Evolutionary conservation across 2,888 invertebrate genomes (phyloP).

Genomic region (Pasiphila rectangulata): DNA sequence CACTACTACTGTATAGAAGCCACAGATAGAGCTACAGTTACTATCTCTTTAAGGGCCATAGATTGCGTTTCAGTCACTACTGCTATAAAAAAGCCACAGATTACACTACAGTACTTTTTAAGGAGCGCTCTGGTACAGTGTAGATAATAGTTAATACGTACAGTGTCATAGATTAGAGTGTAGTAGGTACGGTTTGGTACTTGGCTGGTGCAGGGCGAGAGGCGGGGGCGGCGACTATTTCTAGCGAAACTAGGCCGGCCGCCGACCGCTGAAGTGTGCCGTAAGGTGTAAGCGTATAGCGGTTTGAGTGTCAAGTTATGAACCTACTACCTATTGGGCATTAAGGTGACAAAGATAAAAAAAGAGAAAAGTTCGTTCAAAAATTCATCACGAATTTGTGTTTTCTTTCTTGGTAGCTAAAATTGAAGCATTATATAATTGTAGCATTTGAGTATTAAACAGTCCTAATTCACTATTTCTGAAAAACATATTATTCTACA

Average conservation of each 20-base stretch:
- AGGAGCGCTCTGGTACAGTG: slow-evolving; percentile 43
- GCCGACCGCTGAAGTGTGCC: slow-evolving; percentile 61
- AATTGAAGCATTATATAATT: no score
- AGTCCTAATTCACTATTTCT: no score
- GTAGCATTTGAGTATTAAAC: no score
- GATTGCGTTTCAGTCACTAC: not conserved
- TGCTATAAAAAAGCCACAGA: not conserved
- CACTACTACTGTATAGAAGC: not conserved
- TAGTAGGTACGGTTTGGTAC: slow-evolving; percentile 38
- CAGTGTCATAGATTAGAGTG: slow-evolving; percentile 7
- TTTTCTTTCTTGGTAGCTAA: no score
- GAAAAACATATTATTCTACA: no score
- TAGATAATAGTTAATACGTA: slow-evolving; percentile 1
- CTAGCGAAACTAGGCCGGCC: slow-evolving; percentile 79
- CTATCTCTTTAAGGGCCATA: slow-evolving; percentile 7
- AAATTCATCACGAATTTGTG: no score
- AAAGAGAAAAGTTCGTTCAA: no score
- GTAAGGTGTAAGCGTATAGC: slow-evolving; percentile 27
- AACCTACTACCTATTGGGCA: no score
- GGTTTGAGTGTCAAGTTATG: not conserved
- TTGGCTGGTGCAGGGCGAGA: slow-evolving; percentile 67
- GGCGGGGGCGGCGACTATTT: slow-evolving; percentile 78
- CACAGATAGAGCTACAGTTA: slow-evolving; percentile 8
- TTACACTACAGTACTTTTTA: not conserved
- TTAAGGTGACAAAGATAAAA: not conserved